These are phyloP conservation scores for Chiloscyllium plagiosum DNA, from an alignment of 2,113 vertebrate species.

Conservation along the genomic window DNA sequence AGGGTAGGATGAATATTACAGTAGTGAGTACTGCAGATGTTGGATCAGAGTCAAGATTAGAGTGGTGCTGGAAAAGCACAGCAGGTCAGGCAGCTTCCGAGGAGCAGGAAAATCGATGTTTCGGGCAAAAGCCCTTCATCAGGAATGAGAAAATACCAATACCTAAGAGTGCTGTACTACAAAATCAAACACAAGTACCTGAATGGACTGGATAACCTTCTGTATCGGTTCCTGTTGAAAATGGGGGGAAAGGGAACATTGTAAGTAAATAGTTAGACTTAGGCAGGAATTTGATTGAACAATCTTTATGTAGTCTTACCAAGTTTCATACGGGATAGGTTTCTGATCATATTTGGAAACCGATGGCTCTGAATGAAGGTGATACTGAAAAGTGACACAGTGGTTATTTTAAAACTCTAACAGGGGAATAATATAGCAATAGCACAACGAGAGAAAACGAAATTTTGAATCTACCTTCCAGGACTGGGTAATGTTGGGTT, in stretches of 20 bases:
- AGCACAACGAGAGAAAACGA: background rate
- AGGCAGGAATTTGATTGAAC: background rate
- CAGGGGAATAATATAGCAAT: background rate
- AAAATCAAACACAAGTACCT: slow-evolving; percentile 23
- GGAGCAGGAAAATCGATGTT: too few relatives aligned
- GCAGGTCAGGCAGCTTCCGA: too few relatives aligned
- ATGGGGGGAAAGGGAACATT: background rate
- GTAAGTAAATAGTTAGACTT: background rate
- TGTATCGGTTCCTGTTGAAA: slow-evolving; percentile 17
- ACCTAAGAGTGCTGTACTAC: background rate
- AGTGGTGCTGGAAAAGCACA: too few relatives aligned
- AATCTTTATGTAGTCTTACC: background rate
- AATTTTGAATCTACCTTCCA: slow-evolving; percentile 29
- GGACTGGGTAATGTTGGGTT: slow-evolving; percentile 25
- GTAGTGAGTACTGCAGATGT: too few relatives aligned
- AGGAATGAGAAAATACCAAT: background rate
- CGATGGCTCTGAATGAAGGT: slow-evolving; percentile 8
- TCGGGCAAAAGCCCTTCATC: too few relatives aligned
- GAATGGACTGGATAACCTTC: background rate
- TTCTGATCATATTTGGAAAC: slow-evolving; percentile 2
- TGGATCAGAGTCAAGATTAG: too few relatives aligned
- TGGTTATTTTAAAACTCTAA: background rate
- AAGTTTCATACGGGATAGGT: background rate
- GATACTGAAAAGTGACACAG: background rate
- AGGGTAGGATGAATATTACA: background rate